Conservation (phyloP, 1,140 invertebrate species). For the Pseudomyrmex pallidus region DNA sequence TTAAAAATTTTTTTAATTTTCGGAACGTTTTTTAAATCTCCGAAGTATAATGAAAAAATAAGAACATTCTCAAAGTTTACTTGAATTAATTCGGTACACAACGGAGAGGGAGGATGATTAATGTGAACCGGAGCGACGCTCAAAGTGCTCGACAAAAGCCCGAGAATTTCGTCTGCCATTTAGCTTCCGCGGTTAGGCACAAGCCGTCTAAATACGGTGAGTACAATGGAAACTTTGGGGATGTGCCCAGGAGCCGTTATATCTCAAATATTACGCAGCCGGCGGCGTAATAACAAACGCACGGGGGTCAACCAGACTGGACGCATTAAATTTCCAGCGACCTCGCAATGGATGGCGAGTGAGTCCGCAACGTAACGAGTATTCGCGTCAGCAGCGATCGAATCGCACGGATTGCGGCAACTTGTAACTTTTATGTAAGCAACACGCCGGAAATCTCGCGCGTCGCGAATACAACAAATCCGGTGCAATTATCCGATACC, state of each 20-base stretch:
- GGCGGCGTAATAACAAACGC: conserved; percentile 40
- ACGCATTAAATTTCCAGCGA: conserved; percentile 56
- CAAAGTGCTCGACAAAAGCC: conserved; percentile 4
- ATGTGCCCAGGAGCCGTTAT: conserved; percentile 2
- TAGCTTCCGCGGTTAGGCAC: conserved; percentile 20
- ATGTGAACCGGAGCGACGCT: background rate
- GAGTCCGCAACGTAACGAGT: background rate
- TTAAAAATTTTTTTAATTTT: too few relatives aligned
- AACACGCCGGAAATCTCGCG: background rate
- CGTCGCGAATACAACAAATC: background rate
- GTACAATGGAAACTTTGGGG: conserved; percentile 45
- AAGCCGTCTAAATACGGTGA: conserved; percentile 37
- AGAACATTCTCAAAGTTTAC: background rate
- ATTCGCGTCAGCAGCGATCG: too few relatives aligned
- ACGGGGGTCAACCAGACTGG: background rate
- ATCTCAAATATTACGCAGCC: conserved; percentile 52
- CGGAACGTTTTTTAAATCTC: too few relatives aligned
- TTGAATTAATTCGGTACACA: background rate
- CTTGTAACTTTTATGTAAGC: background rate
- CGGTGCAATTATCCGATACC: background rate
- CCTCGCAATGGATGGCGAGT: background rate
- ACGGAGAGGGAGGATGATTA: conserved; percentile 13
- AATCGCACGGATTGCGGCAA: background rate
- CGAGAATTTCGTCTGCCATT: conserved; percentile 39
- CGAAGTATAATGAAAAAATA: too few relatives aligned